phyloP scores from a whole-genome alignment of 2,888 invertebrate species.

The Fragum sueziense region DNA sequence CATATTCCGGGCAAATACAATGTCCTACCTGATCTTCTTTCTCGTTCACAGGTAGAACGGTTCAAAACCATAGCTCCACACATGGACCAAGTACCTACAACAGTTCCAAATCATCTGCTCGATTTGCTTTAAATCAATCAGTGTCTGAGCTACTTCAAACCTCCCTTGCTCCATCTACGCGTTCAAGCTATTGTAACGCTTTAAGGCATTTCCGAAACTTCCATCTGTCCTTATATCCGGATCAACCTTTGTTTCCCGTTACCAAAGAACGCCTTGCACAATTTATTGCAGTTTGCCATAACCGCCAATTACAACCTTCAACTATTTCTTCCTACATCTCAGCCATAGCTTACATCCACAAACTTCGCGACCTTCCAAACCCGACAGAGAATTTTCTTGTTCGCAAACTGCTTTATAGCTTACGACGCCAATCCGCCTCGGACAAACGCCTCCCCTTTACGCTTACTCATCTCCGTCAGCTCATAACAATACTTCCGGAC shows the following conservation, averaged over 20 bases:
- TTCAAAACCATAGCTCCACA: constrained; percentile 38
- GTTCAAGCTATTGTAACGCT: constrained; percentile 25
- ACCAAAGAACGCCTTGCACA: constrained; percentile 22
- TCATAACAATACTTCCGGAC: neutral
- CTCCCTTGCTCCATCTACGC: constrained; percentile 28
- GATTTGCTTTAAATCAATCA: neutral
- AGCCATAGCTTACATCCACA: constrained; percentile 34
- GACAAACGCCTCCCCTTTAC: constrained; percentile 37
- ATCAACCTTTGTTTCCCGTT: neutral
- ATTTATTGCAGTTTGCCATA: constrained; percentile 24
- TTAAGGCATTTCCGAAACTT: constrained; percentile 20
- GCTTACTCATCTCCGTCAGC: neutral
- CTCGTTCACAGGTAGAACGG: constrained; percentile 47
- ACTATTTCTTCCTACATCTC: constrained; percentile 35
- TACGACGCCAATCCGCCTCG: neutral
- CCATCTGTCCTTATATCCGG: constrained; percentile 13
- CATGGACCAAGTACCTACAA: constrained; percentile 29
- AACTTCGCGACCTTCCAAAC: constrained; percentile 3
- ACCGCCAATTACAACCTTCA: neutral
- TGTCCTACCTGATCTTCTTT: constrained; percentile 31
- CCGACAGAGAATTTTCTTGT: constrained; percentile 19
- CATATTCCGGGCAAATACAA: constrained; percentile 39
- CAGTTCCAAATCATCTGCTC: constrained; percentile 25
- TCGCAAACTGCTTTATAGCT: constrained; percentile 28
- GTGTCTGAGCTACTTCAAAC: neutral